Evolutionary conservation across 2,113 vertebrate genomes (phyloP).

Genomic region (Oenanthe oenanthe): DNA sequence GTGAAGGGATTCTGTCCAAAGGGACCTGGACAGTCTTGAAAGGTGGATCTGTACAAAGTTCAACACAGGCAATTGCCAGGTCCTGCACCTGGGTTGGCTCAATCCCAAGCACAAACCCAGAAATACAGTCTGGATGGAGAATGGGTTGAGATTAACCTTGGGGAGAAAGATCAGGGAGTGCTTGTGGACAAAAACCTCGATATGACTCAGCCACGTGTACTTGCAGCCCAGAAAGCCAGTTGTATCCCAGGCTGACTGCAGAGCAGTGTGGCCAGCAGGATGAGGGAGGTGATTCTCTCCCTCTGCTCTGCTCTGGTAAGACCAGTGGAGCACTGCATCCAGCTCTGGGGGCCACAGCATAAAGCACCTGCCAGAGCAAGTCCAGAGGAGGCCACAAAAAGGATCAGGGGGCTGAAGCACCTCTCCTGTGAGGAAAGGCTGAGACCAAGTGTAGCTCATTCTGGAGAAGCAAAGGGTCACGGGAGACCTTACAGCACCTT

Average conservation of each 20-base stretch:
- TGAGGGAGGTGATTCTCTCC: background rate
- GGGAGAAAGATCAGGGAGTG: background rate
- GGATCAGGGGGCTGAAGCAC: background rate
- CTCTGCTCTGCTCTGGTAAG: background rate
- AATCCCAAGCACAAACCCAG: background rate
- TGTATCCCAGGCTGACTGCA: background rate
- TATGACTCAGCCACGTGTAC: rapidly evolving
- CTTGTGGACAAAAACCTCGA: background rate
- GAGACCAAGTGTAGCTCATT: background rate
- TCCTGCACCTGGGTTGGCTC: no score
- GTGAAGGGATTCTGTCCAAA: background rate
- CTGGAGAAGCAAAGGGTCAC: background rate
- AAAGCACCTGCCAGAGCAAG: background rate
- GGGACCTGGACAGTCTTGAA: background rate
- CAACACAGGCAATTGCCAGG: background rate
- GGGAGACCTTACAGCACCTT: background rate
- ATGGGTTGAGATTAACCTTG: background rate
- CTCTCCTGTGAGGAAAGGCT: background rate
- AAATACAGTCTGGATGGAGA: background rate
- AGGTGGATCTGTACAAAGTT: background rate
- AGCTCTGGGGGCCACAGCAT: background rate
- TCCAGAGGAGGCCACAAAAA: background rate
- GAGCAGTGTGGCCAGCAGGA: background rate
- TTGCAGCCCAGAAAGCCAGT: background rate
- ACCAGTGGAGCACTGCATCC: background rate